phyloP scores from a whole-genome alignment of 2,113 vertebrate species.

The Chlamydotis undulata region DNA sequence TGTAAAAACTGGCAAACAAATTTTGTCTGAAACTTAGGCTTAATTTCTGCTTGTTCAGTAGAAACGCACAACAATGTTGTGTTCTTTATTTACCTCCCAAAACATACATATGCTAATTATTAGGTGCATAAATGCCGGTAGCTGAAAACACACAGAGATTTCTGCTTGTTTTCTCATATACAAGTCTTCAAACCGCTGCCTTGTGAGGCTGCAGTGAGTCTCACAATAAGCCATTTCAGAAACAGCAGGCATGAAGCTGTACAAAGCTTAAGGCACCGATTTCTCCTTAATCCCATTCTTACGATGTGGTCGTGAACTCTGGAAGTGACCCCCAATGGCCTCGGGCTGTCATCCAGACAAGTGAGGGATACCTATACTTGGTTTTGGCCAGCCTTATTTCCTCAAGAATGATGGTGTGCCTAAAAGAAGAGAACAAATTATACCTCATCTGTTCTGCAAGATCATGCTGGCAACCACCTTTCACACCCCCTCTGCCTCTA shows the following conservation, averaged over 20 bases:
- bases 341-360: background rate
- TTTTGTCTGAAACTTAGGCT: background rate
- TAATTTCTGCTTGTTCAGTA: background rate
- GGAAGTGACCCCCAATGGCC: background rate
- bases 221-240: background rate
- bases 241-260: background rate
- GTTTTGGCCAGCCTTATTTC: background rate
- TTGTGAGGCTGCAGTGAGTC: background rate
- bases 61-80: background rate
- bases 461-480: background rate
- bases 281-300: background rate
- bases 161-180: background rate
- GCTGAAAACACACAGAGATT: background rate
- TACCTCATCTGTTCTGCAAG: background rate
- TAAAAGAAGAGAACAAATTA: constrained; percentile 22
- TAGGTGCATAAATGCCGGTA: background rate
- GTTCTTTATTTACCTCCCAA: background rate
- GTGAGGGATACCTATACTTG: constrained; percentile 15
- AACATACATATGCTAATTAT: background rate
- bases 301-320: background rate
- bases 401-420: background rate
- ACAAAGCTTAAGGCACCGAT: background rate
- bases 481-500: background rate
- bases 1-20: background rate
- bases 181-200: background rate